Evolutionary conservation across 2,113 vertebrate species (phyloP).

Genomic region (Regulus satrapa): DNA sequence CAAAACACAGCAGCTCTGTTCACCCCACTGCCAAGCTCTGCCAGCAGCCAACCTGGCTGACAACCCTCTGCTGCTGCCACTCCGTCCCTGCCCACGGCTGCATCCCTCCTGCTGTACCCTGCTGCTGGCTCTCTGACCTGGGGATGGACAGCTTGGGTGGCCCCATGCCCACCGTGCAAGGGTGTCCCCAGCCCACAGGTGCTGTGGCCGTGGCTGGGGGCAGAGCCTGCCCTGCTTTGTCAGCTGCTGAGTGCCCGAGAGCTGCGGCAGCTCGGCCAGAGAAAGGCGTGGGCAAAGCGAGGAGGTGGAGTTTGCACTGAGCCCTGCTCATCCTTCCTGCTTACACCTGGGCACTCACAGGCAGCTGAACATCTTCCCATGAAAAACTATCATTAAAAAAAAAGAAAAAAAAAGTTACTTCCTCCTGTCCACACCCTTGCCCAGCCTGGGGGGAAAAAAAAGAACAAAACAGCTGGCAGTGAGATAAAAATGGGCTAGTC

Average conservation of each 20-base stretch:
- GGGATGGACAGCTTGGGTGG: not conserved
- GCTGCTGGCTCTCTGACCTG: not conserved
- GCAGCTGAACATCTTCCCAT: not conserved
- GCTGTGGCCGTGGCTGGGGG: not conserved
- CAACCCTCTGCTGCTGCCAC: not conserved
- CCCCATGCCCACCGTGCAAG: not conserved
- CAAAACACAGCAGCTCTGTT: not conserved
- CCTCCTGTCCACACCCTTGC: not conserved
- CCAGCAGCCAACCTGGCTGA: not conserved
- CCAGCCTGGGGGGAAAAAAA: not conserved
- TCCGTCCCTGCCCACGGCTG: not conserved
- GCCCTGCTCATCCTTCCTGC: not conserved
- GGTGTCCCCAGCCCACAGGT: accelerated
- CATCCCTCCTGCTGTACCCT: not conserved
- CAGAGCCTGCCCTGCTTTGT: not conserved
- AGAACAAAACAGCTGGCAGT: not conserved
- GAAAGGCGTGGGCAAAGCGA: not conserved
- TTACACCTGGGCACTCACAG: not conserved
- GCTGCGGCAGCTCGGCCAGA: not conserved
- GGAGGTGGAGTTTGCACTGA: not conserved
- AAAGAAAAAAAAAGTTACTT: not conserved
- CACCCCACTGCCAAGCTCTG: not conserved
- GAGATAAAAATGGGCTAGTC: slow-evolving; percentile 2
- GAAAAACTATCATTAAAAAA: not conserved
- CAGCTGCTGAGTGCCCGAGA: not conserved